phyloP scores from a whole-genome alignment of 2,113 vertebrate genomes.

The Clarias macrocephalus region DNA sequence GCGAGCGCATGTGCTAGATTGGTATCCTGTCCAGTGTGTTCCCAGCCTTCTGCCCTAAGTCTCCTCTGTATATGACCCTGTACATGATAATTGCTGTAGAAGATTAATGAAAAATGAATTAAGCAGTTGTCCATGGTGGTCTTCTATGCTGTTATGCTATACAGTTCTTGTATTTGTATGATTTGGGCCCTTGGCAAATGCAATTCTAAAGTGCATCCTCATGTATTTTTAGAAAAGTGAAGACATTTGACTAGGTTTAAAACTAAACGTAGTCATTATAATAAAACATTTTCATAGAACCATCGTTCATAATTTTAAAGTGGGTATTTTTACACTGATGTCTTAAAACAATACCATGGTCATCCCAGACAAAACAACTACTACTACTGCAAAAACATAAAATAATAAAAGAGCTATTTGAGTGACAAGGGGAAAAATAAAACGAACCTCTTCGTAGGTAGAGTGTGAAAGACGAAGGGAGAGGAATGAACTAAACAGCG shows the following conservation, averaged over 20 bases:
- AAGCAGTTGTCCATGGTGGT: neutral
- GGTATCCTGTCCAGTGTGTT: too few species aligned
- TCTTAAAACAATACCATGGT: neutral
- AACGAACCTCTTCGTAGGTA: conserved; percentile 38
- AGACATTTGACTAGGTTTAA: neutral
- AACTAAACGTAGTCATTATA: neutral
- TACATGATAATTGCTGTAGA: too few species aligned
- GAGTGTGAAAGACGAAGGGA: conserved; percentile 41
- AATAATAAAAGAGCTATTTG: neutral
- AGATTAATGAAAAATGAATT: too few species aligned
- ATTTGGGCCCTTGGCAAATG: neutral
- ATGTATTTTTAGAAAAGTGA: neutral
- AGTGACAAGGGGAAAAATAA: conserved; percentile 39
- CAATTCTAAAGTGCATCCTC: neutral
- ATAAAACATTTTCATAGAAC: neutral
- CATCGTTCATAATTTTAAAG: neutral
- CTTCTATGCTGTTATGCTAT: neutral
- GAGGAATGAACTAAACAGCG: conserved; percentile 47
- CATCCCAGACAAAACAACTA: conserved; percentile 19
- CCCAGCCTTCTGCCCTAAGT: too few species aligned
- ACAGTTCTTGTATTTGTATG: neutral
- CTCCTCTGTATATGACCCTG: too few species aligned
- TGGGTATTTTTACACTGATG: neutral
- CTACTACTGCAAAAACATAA: neutral
- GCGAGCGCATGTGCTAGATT: too few species aligned